Base-by-base conservation (phyloP, 2,113 vertebrate genomes). In the Semnornis frantzii region DNA sequence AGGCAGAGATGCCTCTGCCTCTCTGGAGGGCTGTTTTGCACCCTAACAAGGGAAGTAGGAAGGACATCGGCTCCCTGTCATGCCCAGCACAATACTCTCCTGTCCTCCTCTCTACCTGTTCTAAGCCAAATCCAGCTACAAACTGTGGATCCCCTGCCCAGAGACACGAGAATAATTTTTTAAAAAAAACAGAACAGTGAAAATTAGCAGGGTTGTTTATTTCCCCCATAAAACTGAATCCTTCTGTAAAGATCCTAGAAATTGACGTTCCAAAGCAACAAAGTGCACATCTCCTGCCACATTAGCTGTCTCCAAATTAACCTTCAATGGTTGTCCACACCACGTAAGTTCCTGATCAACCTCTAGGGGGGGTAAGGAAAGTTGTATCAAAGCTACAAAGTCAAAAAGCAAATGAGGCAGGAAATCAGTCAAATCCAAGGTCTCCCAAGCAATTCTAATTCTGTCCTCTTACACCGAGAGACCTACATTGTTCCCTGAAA, bases 91-190 rank as follows among this genome's bases (percentile, higher is more conserved):
- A 0, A 31, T 20, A 21, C 1, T 5, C 12, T 10, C 7, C n/a
- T 5, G 4, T 23, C n/a, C 30, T 58, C 23, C 24, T 33, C 33
- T 64, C 63, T 9, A 2, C 5, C 46, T 24, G 15, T 2, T 3
- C 62, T 6, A 46, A 55, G 42, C 27, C 66, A 72, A 87, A 52
- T 5, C 16, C 1, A 0, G 37, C 27, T 18, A 14, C 46, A 14
- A 23, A 31, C 1, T 1, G 25, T 0, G 15, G 21, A 33, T 31
- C 11, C 39, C 33, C 64, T 1, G 18, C 33, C 10, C 14, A 6
- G 31, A 24, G 68, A 82, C 95, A 21, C 94, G 99, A 50, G 48
- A 50, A 39, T 27, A 37, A 31, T 46, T 44, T 44, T 44, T 44
- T 23, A n/a, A 5, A 1, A 73, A 10, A 11, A 77, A 50, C 48